phyloP scores from a whole-genome alignment of 1,140 invertebrate genomes.

The Monomorium pharaonis region DNA sequence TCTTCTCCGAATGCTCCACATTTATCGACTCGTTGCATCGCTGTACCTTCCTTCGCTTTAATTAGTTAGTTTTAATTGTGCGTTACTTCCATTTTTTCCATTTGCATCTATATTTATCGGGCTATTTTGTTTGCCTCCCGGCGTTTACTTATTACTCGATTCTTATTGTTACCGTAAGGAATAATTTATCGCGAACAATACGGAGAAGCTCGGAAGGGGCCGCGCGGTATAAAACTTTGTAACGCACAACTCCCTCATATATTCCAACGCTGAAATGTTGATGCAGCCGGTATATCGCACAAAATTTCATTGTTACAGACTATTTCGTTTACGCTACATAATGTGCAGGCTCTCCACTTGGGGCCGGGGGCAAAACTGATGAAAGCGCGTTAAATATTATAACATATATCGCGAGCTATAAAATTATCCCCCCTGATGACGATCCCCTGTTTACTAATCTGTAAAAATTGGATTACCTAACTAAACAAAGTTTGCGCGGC shows the following conservation, averaged over 20 bases:
- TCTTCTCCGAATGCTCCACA: neutral
- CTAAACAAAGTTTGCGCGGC: conserved; percentile 24
- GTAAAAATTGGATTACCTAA: conserved; percentile 16
- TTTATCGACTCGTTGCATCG: conserved; percentile 1
- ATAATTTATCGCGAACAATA: conserved; percentile 38
- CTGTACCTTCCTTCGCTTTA: neutral
- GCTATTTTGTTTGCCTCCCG: neutral
- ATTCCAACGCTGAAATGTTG: conserved; percentile 32
- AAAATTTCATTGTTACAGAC: conserved; percentile 42
- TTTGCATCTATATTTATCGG: conserved; percentile 12
- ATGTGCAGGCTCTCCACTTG: neutral
- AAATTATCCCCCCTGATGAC: conserved; percentile 26
- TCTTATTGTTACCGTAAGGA: conserved; percentile 34
- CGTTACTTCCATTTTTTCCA: neutral
- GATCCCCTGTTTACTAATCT: conserved; percentile 16
- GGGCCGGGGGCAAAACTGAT: neutral
- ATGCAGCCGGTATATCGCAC: neutral
- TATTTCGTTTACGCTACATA: conserved; percentile 18
- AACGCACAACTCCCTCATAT: conserved; percentile 24
- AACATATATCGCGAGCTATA: conserved; percentile 10
- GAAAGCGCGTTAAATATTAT: conserved; percentile 40
- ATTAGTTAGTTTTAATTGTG: conserved; percentile 23
- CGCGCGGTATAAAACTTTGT: conserved; percentile 31
- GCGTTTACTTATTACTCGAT: neutral
- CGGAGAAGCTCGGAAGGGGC: neutral